Evolutionary conservation across 1,140 invertebrate species (phyloP), one percentile per base, ranked within the genome.

Genomic region (Scaptomyza graminum): DNA sequence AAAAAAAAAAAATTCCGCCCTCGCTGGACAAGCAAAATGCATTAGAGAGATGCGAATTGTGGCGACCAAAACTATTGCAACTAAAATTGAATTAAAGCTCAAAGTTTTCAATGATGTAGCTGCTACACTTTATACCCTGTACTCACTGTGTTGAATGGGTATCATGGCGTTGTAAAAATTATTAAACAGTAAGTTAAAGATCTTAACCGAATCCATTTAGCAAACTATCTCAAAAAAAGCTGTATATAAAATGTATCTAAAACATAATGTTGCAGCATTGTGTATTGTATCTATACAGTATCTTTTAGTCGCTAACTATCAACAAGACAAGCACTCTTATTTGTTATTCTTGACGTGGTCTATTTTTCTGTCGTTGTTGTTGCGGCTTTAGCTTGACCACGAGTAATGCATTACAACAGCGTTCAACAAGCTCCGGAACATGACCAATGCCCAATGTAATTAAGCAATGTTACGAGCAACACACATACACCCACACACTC

Each of bases 61-160:
- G 47, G 78, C 70, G 69, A 51, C 62, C 69, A 65, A 68, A 83
- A 83, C 79, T 83, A 79, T 84, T 51, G 51, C 76, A 83, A 84
- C 80, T 84, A 60, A 85, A 84, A 84, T 84, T 84, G 73, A 84
- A 74, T 83, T 83, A 83, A 83, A 83, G 76, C 80, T 61, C 50
- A 83, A 83, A 83, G 78, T 82, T 83, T 83, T 41, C 51, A 62
- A 47, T 37, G 47, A 28, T 51, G 56, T n/a, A 31, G 34, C 55
- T 49, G n/a, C 28, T 28, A 3, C 22, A 39, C 37, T 39, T 39
- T n/a, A 12, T 39, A 39, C 37, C 37, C 37, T 39, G 37, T 39
- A 39, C 37, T 1, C 31, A 34, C 3, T n/a, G 11, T 41, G 12
- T 12, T n/a, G 8, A 41, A 41, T n/a, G 37, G 37, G 3, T n/a